A percentile compares a stretch with the other conserved stretches of the same genome.
Conservation (phyloP, 2,113 vertebrate genomes). For the Delphinus delphis region DNA sequence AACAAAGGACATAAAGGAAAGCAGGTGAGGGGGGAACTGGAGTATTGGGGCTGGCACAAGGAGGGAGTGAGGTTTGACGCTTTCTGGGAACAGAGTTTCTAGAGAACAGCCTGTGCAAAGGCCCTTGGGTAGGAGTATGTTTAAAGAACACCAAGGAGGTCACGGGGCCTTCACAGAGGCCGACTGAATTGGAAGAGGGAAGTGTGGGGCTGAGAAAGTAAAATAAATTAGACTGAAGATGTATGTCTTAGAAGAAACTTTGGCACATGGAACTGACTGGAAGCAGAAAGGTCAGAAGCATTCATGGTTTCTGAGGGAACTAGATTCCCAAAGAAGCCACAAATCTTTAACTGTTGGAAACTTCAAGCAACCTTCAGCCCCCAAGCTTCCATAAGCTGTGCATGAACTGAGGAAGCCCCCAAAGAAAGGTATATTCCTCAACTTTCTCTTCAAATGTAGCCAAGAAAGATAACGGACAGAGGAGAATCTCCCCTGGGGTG, state of each 20-base stretch:
- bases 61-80: background rate
- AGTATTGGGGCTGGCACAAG: background rate
- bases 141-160: background rate
- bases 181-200: background rate
- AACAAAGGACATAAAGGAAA: background rate
- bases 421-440: background rate
- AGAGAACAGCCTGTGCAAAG: background rate
- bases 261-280: background rate
- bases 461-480: background rate
- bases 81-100: background rate
- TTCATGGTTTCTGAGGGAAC: background rate
- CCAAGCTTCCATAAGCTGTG: background rate
- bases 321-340: background rate
- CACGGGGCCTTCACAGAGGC: background rate
- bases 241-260: background rate
- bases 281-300: background rate
- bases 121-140: background rate
- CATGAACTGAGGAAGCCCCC: background rate
- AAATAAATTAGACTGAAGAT: background rate
- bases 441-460: background rate
- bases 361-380: background rate
- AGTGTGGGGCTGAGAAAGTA: background rate
- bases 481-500: background rate
- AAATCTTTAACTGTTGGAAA: constrained; percentile 22
- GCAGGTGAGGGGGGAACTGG: background rate